Evolutionary conservation across 1,140 invertebrate genomes (phyloP), one percentile per base, ranked within the genome.

Genomic region (Musca domestica): DNA sequence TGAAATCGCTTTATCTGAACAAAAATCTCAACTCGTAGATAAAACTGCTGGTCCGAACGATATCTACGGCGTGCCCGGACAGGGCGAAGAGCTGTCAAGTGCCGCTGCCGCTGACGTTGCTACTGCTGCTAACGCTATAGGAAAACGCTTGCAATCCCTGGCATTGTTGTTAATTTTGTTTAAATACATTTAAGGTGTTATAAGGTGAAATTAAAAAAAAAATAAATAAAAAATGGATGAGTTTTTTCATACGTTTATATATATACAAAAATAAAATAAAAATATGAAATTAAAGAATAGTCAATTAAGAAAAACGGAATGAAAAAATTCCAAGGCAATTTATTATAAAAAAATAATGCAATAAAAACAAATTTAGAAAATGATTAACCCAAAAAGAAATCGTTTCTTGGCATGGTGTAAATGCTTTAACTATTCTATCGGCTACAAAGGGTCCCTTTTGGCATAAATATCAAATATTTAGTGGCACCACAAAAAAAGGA

Each of bases 1-100:
- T 75, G 88, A 90, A 77, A 88, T 90, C 71, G 88, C 86, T 71
- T 89, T 89, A 81, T 90, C 87, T 41, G 87, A 90, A 77, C 88
- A 89, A 76, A 89, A 89, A 81, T 88, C 87, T 41, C 81, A 78
- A 72, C 56, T 61, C 25, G 72, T 80, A 69, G 85, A 86, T 73
- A 80, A 78, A 74, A 73, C 75, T n/a, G 56, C 23, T 22, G 64
- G 41, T 10, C 10, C 2, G 9, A 51, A 51, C 19, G 64, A 51
- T 30, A n/a, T 51, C 46, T 65, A 49, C 41, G 64, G 64, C 12
- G 3, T 65, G 7, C 46, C 64, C 5, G 64, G 46, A 14, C 64
- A 65, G 30, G 64, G 64, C 20, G 64, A 65, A 48, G 64, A 65
- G 20, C 46, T 65, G 20, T 51, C 41, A 27, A 17, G 20, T 12